phyloP scores from a whole-genome alignment of 1,140 invertebrate species.

The Glossosoma conforme region DNA sequence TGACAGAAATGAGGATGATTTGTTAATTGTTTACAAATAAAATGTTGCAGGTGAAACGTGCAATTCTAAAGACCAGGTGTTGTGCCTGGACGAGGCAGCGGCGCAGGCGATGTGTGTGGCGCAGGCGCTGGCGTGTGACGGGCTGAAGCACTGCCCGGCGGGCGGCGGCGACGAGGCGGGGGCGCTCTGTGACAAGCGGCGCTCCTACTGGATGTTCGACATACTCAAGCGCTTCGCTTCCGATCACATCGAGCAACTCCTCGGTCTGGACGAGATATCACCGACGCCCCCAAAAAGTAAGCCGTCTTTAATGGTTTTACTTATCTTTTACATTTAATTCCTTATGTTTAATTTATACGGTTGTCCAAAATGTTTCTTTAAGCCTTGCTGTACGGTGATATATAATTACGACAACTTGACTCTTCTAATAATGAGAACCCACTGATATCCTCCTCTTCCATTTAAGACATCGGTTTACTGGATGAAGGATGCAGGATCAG shows the following conservation, averaged over 20 bases:
- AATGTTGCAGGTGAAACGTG: slow-evolving; percentile 18
- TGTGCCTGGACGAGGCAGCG: slow-evolving; percentile 28
- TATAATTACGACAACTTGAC: too few species aligned
- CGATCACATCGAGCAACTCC: slow-evolving; percentile 32
- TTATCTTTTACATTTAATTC: too few species aligned
- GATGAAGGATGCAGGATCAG: too few species aligned
- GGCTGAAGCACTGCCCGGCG: slow-evolving; percentile 50
- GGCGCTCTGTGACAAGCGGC: slow-evolving; percentile 40
- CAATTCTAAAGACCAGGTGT: slow-evolving; percentile 16
- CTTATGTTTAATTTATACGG: too few species aligned
- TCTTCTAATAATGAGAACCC: too few species aligned
- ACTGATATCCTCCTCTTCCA: too few species aligned
- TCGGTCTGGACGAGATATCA: slow-evolving; percentile 20
- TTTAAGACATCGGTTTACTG: too few species aligned
- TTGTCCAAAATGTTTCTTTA: too few species aligned
- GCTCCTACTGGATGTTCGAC: slow-evolving; percentile 38
- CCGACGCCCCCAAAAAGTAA: slow-evolving; percentile 23
- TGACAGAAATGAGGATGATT: too few species aligned
- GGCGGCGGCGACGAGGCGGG: slow-evolving; percentile 49
- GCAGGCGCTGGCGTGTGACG: slow-evolving; percentile 49
- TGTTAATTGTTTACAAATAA: too few species aligned
- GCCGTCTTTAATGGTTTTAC: slow-evolving; percentile 12
- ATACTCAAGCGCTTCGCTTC: slow-evolving; percentile 37
- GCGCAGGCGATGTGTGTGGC: slow-evolving; percentile 50
- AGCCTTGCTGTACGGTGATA: too few species aligned